Conservation (phyloP, 2,113 vertebrate genomes). For the Bettongia penicillata region DNA sequence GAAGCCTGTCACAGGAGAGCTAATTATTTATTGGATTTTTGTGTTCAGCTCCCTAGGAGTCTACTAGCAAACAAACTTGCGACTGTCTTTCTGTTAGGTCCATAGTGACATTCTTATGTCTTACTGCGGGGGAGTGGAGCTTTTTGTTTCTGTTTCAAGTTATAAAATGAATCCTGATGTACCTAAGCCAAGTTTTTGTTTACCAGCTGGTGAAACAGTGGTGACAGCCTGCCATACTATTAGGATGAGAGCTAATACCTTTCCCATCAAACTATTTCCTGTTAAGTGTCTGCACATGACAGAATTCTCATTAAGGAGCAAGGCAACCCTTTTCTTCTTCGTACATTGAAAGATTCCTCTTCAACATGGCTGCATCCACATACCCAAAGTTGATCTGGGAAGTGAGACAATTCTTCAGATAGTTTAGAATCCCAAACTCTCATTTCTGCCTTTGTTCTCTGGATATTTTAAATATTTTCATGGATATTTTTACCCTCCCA, state of each 20-base stretch:
- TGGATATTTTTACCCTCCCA: not conserved
- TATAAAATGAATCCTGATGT: slow-evolving; percentile 81
- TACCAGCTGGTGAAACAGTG: slow-evolving; percentile 75
- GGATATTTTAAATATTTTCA: not conserved
- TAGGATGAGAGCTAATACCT: slow-evolving; percentile 76
- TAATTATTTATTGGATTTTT: slow-evolving; percentile 98
- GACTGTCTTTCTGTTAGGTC: slow-evolving; percentile 86
- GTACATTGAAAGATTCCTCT: slow-evolving; percentile 58
- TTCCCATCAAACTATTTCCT: slow-evolving; percentile 44
- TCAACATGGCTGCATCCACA: not conserved
- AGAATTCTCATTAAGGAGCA: slow-evolving; percentile 64
- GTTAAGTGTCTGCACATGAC: slow-evolving; percentile 53
- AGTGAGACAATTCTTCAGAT: not conserved
- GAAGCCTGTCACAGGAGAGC: slow-evolving; percentile 98
- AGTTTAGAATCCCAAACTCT: slow-evolving; percentile 7
- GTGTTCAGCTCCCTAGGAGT: slow-evolving; percentile 90
- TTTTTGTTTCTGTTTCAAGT: slow-evolving; percentile 79
- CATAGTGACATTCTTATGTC: slow-evolving; percentile 83
- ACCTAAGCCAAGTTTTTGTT: slow-evolving; percentile 79
- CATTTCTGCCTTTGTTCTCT: not conserved
- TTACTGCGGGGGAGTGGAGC: slow-evolving; percentile 79
- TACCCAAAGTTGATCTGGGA: not conserved
- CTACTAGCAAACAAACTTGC: slow-evolving; percentile 91
- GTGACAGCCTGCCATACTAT: slow-evolving; percentile 78
- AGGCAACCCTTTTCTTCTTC: not conserved